Conservation (phyloP, 2,888 invertebrate species). For the Agriopis aurantiaria region DNA sequence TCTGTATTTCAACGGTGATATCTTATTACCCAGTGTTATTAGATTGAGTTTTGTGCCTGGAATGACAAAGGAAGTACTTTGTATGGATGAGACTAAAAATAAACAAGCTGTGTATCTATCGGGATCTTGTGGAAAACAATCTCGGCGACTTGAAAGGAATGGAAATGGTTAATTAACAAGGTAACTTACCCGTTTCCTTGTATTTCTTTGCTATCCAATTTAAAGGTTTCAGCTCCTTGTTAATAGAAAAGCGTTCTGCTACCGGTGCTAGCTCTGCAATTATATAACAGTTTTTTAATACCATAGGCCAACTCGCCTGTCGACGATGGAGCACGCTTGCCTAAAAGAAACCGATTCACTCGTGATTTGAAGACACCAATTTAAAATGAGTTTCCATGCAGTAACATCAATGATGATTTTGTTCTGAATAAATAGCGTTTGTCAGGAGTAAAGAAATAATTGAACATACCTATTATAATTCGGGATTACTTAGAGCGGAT, state of each 20-base stretch:
- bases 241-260: slow-evolving; percentile 51
- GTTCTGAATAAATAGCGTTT: background rate
- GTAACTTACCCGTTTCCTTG: slow-evolving; percentile 52
- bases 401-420: background rate
- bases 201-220: slow-evolving; percentile 47
- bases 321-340: too few species aligned
- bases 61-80: slow-evolving; percentile 38
- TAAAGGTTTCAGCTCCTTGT: slow-evolving; percentile 46
- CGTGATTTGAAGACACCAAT: too few species aligned
- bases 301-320: too few species aligned
- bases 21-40: slow-evolving; percentile 47
- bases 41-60: slow-evolving; percentile 47
- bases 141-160: background rate
- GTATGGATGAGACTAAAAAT: background rate
- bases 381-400: background rate
- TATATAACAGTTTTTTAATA: slow-evolving; percentile 13
- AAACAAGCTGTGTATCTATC: slow-evolving; percentile 3
- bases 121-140: slow-evolving; percentile 10
- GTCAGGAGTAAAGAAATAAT: background rate
- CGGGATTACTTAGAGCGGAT: background rate
- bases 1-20: slow-evolving; percentile 63
- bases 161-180: slow-evolving; percentile 15
- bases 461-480: background rate
- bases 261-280: slow-evolving; percentile 52
- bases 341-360: too few species aligned